Percentiles rank a stretch among this genome's conserved stretches.
Conservation (phyloP, 2,113 vertebrate genomes). For the Pterocles orientalis region DNA sequence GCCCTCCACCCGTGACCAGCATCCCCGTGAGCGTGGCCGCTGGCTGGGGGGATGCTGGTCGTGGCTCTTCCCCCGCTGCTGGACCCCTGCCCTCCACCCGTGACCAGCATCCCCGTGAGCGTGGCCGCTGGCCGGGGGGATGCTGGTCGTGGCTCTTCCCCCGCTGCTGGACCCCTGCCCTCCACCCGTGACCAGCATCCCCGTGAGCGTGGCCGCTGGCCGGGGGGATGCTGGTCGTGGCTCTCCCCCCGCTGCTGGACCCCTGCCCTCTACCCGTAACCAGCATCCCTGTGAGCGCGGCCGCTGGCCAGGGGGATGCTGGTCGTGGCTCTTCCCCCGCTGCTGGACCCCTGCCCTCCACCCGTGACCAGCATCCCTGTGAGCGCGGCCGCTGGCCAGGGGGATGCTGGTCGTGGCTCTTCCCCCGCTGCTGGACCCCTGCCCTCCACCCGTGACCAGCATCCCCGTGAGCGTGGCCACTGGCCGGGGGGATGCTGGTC, state of each 20-base stretch:
- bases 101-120: neutral
- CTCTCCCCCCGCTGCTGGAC: fast-evolving
- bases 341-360: too few species aligned
- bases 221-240: fast-evolving
- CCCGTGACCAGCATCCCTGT: too few species aligned
- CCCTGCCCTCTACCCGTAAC: too few species aligned
- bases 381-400: too few species aligned
- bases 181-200: neutral
- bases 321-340: fast-evolving
- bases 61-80: fast-evolving
- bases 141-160: neutral
- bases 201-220: too few species aligned
- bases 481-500: too few species aligned
- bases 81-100: neutral
- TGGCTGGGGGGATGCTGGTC: too few species aligned
- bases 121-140: too few species aligned
- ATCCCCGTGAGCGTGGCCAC: neutral
- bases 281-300: too few species aligned
- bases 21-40: neutral
- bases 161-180: fast-evolving
- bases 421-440: fast-evolving
- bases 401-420: too few species aligned
- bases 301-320: too few species aligned
- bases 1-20: neutral
- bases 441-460: neutral